These are phyloP conservation scores for Nothoprocta pentlandii DNA, from an alignment of 2,113 vertebrate species.

Conservation along the genomic window DNA sequence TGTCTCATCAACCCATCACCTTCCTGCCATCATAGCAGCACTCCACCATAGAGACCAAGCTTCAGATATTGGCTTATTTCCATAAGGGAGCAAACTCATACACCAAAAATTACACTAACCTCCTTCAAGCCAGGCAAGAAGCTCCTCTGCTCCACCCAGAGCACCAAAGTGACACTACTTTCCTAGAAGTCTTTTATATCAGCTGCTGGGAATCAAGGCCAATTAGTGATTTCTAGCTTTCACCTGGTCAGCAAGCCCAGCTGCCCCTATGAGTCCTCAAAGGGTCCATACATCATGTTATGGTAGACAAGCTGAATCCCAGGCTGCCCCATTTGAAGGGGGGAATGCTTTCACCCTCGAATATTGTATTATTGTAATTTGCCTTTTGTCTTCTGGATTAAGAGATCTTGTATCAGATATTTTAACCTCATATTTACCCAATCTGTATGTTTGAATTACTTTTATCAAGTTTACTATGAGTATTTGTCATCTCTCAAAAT, in stretches of 20 bases:
- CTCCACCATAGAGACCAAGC: rapidly evolving
- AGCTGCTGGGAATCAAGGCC: not conserved
- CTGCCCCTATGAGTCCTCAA: not conserved
- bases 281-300: not conserved
- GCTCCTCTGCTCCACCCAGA: not conserved
- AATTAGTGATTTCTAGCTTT: not conserved
- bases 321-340: not conserved
- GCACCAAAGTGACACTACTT: rapidly evolving
- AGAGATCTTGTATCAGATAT: not conserved
- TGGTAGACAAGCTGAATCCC: not conserved
- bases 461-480: not conserved
- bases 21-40: not conserved
- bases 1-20: not conserved
- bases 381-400: not conserved
- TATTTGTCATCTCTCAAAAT: not conserved
- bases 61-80: rapidly evolving
- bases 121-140: rapidly evolving
- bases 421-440: not conserved
- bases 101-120: rapidly evolving
- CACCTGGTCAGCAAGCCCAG: not conserved
- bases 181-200: not conserved
- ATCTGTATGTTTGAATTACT: not conserved
- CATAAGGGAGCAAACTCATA: rapidly evolving
- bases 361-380: not conserved
- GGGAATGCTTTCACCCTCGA: not conserved